These are phyloP conservation scores for Achlya flavicornis DNA, from an alignment of 2,888 invertebrate species.

Conservation along the genomic window DNA sequence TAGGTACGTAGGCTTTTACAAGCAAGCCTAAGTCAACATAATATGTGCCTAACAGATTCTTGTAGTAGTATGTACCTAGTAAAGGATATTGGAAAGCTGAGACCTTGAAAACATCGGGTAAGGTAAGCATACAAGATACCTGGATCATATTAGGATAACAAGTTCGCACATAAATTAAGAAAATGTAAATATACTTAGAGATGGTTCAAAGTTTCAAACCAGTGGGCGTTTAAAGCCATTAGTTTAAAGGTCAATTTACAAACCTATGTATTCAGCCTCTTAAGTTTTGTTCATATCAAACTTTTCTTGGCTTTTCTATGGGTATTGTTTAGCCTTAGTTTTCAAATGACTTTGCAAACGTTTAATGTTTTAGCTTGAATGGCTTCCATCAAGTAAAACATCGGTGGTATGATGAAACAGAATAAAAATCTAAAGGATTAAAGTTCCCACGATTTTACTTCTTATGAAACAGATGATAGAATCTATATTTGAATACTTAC, in stretches of 20 bases:
- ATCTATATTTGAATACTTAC: slow-evolving; percentile 57
- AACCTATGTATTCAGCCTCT: background rate
- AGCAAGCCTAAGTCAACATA: background rate
- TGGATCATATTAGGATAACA: background rate
- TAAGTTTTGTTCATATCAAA: background rate
- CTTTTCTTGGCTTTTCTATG: slow-evolving; percentile 5
- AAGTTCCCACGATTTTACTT: too few species aligned
- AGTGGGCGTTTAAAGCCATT: background rate
- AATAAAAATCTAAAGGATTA: too few species aligned
- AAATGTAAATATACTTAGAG: background rate
- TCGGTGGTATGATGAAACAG: too few species aligned
- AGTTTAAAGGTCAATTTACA: background rate
- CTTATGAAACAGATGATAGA: too few species aligned
- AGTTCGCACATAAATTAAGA: background rate
- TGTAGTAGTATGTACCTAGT: too few species aligned
- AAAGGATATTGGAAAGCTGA: slow-evolving; percentile 1
- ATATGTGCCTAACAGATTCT: background rate
- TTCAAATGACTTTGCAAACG: too few species aligned
- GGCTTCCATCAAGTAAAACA: too few species aligned
- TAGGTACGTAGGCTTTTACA: background rate
- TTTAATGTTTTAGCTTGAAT: too few species aligned
- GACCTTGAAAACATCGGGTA: too few species aligned
- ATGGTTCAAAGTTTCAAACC: too few species aligned
- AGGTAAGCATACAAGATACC: background rate
- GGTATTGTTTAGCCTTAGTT: background rate